phyloP scores from a whole-genome alignment of 2,888 invertebrate species.

The Clusia tigrina region DNA sequence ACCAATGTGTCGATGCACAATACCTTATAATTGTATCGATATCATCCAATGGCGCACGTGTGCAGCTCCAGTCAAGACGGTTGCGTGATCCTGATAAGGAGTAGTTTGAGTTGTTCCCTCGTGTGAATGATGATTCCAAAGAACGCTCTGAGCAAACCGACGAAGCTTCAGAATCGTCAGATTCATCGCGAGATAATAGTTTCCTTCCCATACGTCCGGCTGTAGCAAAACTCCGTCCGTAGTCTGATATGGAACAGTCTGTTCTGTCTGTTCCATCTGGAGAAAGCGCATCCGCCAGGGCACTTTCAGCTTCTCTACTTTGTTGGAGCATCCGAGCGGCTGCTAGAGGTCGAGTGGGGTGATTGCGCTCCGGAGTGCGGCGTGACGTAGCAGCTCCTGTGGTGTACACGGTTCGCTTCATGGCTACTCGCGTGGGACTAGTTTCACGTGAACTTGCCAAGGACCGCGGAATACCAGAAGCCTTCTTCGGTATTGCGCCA shows the following conservation, averaged over 20 bases:
- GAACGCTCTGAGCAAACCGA: conserved; percentile 94
- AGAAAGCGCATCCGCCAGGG: conserved; percentile 74
- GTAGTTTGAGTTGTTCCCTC: conserved; percentile 82
- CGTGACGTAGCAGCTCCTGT: conserved; percentile 51
- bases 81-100: conserved; percentile 86
- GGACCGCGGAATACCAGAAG: conserved; percentile 77
- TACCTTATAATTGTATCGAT: conserved; percentile 85
- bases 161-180: conserved; percentile 92
- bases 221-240: conserved; percentile 41
- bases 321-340: conserved; percentile 86
- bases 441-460: conserved; percentile 75
- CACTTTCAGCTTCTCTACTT: conserved; percentile 86
- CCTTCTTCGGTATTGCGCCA: conserved; percentile 70
- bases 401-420: conserved; percentile 59
- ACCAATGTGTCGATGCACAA: conserved; percentile 91
- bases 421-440: conserved; percentile 68
- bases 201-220: conserved; percentile 70
- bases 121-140: conserved; percentile 76
- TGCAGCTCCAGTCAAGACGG: conserved; percentile 73
- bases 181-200: conserved; percentile 73
- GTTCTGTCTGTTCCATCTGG: conserved; percentile 38
- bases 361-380: conserved; percentile 67
- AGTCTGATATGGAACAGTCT: conserved; percentile 46
- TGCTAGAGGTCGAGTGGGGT: conserved; percentile 71
- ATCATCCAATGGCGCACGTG: conserved; percentile 73